Evolutionary conservation across 2,113 vertebrate species (phyloP), one percentile per base, ranked within the genome.

Genomic region (Probosciger aterrimus): DNA sequence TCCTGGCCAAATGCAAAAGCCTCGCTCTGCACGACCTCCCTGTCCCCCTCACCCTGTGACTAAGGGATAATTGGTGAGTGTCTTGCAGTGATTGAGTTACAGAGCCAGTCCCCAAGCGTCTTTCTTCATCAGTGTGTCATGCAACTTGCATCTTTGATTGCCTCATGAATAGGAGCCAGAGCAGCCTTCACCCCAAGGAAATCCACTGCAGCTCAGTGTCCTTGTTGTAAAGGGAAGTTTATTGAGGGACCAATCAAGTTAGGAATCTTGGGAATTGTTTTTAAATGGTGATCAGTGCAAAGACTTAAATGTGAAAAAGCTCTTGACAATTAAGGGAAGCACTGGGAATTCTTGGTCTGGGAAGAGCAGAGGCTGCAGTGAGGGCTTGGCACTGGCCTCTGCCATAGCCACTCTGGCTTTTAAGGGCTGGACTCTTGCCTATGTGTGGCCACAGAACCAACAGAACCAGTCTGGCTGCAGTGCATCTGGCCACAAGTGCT

Each of bases 401-500:
- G 79, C 70, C 6, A 6, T 31, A 43, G 28, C 53, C 7, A 4
- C 64, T 37, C 25, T 43, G 11, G 17, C 19, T 16, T 63, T 25
- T 1, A 4, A 1, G 2, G 2, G 5, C 57, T 2, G 3, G 59
- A 9, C 64, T 12, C 11, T 47, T 6, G 1, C 24, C 43, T 33
- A 8, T 62, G 47, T 27, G 62, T 23, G 68, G n/a, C 76, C 69
- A 28, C 20, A 35, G 0, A 0, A 10, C 14, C 59, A 41, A 25
- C 49, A 55, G 69, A 35, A 84, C 69, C 3, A 2, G 11, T 25
- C 49, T 28, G 12, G 22, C 70, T 64, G 64, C 39, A 78, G 20
- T 0, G 0, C 5, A 0, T 41, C 43, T 33, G 57, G 13, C 41
- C 44, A 2, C 1, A 5, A 62, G 39, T 7, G 50, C 9, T 25